Evolutionary conservation across 2,797 vertebrate species (phyloP), one percentile per base, ranked within the genome.

Genomic region (Ciconia nigra): DNA sequence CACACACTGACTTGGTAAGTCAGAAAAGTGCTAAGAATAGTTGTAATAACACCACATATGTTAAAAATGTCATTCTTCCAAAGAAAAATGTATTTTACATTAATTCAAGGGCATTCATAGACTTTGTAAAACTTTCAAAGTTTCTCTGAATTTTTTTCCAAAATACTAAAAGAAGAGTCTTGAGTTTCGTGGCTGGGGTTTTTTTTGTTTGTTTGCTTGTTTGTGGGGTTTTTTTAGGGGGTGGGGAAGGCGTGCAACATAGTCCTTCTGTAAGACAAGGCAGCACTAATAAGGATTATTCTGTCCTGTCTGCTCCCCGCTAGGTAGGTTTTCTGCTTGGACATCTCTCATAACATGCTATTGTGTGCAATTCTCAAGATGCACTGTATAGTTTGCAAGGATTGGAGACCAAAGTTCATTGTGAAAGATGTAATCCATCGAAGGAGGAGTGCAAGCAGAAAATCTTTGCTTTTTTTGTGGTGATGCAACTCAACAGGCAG

Each of bases 11-110:
- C 52, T 69, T 8, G 6, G 5, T 85, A 94, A 86, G 90, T 92
- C 57, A 89, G 71, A 92, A 96, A 92, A 76, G n/a, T 72, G 24
- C 28, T 62, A 93, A 92, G 58, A 93, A 88, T 29, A 87, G 26
- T 85, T 90, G 46, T 49, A 87, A 76, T 94, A 95, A 71, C 41
- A 94, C 47, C 62, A 86, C 44, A 52, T 57, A 49, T 17, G 17
- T 80, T 83, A 44, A 93, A 95, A 77, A 91, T 29, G 20, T 67
- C 76, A 82, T 85, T 89, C 57, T 77, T 78, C 15, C 9, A 88
- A 83, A 82, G 42, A 87, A 85, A 93, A 96, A 78, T 41, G 11
- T 37, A 33, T 42, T 73, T 63, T 88, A 83, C 14, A 31, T 63
- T 16, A 57, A 94, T 47, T 78, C 16, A 70, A 80, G 10, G 5